phyloP scores from a whole-genome alignment of 2,888 invertebrate species.

The Chrysomela aeneicollis region DNA sequence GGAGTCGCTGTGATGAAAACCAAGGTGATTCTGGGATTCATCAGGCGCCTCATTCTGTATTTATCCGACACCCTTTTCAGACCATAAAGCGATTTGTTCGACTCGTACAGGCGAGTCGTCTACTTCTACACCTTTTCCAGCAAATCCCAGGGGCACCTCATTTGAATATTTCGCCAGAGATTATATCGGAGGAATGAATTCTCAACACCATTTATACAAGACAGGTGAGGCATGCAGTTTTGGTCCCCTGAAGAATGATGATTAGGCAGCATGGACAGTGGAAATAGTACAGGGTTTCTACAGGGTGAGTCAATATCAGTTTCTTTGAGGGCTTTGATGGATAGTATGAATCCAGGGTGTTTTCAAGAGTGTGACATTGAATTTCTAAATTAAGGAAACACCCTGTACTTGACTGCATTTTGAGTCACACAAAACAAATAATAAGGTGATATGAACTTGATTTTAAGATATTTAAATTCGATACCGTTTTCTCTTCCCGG shows the following conservation, averaged over 20 bases:
- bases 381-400: no score
- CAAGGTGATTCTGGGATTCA: background rate
- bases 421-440: no score
- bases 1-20: background rate
- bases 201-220: background rate
- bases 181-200: slow-evolving; percentile 2
- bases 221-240: background rate
- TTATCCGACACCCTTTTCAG: background rate
- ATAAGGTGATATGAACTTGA: no score
- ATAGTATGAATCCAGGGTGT: no score
- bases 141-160: background rate
- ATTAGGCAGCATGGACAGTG: background rate
- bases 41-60: background rate
- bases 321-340: no score
- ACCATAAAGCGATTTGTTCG: slow-evolving; percentile 7
- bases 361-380: no score
- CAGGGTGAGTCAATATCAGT: no score
- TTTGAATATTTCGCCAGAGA: slow-evolving; percentile 2
- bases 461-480: no score
- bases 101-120: background rate
- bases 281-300: background rate
- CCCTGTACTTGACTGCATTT: no score
- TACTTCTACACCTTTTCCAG: background rate
- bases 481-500: no score
- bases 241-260: background rate